Conservation (phyloP, 2,888 invertebrate genomes). For the Empis livida region DNA sequence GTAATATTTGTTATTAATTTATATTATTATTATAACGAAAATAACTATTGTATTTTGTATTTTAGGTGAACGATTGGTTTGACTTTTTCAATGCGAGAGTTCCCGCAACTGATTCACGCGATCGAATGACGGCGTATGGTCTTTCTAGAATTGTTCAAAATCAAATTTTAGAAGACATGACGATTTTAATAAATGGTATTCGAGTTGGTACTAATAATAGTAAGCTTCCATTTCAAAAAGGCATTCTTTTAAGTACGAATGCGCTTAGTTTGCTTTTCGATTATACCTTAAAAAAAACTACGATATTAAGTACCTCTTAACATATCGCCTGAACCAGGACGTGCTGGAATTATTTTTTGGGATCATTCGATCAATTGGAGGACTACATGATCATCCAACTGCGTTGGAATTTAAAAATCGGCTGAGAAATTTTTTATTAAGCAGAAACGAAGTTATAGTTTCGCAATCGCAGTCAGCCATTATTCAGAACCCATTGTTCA, state of each 20-base stretch:
- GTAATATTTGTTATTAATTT: too few relatives aligned
- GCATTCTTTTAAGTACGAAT: conserved; percentile 12
- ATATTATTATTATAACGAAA: too few relatives aligned
- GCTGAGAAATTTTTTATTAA: conserved; percentile 1
- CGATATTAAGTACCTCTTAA: background rate
- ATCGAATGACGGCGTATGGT: conserved; percentile 14
- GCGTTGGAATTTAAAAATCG: conserved; percentile 4
- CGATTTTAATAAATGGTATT: conserved; percentile 9
- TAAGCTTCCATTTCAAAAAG: conserved; percentile 18
- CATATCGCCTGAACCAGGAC: conserved; percentile 2
- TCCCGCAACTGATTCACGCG: too few relatives aligned
- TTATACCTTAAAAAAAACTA: background rate
- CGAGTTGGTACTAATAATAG: conserved; percentile 10
- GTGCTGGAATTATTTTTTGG: conserved; percentile 1
- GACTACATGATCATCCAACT: conserved; percentile 2
- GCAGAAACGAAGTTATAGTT: background rate
- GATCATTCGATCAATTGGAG: conserved; percentile 1
- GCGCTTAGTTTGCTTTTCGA: conserved; percentile 1
- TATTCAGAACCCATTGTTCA: too few relatives aligned
- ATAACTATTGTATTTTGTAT: background rate
- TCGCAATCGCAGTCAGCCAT: background rate
- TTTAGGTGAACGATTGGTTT: conserved; percentile 16
- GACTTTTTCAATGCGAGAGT: too few relatives aligned
- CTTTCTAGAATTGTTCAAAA: conserved; percentile 12
- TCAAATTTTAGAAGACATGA: conserved; percentile 13